Conservation (phyloP, 2,888 invertebrate species). For the Pollenia labialis region DNA sequence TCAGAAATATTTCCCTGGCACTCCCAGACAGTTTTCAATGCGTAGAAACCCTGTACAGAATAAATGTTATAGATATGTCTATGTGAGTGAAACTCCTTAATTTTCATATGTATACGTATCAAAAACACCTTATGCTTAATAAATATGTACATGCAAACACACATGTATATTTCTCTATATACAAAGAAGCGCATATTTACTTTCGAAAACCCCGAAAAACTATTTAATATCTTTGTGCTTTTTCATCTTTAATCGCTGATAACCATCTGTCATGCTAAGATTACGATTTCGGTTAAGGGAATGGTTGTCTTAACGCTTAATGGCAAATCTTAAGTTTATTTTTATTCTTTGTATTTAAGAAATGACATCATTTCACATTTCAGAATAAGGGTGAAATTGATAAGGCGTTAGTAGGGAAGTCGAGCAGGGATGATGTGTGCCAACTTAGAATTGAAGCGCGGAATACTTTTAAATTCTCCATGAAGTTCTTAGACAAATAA, state of each 20-base stretch:
- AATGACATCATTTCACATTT: constrained; percentile 53
- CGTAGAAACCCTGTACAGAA: not conserved
- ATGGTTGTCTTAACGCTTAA: constrained; percentile 30
- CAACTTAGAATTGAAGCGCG: too few relatives aligned
- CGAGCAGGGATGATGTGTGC: not conserved
- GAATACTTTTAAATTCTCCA: not conserved
- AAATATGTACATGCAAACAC: not conserved
- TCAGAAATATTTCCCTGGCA: too few relatives aligned
- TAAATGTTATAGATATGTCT: not conserved
- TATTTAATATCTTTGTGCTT: constrained; percentile 52
- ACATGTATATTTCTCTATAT: not conserved
- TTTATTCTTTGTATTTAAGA: not conserved
- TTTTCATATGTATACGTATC: not conserved
- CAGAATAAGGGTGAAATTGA: not conserved
- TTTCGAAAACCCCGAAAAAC: constrained; percentile 25
- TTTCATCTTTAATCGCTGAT: constrained; percentile 62
- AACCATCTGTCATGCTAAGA: constrained; percentile 58
- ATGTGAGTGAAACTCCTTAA: not conserved
- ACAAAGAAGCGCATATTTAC: not conserved
- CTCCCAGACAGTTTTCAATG: too few relatives aligned
- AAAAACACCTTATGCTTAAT: not conserved
- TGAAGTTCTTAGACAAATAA: not conserved
- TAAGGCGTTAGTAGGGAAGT: not conserved
- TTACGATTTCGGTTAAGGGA: not conserved
- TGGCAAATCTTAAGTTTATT: constrained; percentile 40